Percentiles rank a stretch among this genome's conserved stretches.
Evolutionary conservation across 2,113 vertebrate genomes (phyloP).

Genomic region (Desmodus rotundus): DNA sequence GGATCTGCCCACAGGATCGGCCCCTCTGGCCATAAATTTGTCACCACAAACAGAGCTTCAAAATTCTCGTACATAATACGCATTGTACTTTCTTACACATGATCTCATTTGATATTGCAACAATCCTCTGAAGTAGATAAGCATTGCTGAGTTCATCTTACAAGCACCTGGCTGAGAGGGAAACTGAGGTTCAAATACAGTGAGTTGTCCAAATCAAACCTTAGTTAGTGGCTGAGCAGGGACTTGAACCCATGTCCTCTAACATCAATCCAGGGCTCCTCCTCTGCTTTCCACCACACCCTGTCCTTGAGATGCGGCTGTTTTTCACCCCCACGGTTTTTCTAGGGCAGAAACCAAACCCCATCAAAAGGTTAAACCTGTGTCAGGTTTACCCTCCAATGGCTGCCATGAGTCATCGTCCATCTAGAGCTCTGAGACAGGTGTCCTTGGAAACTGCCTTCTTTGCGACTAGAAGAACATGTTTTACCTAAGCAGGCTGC

Average conservation of each 20-base stretch:
- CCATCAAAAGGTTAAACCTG: background rate
- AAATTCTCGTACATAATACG: background rate
- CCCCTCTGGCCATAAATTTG: background rate
- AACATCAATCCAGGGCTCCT: background rate
- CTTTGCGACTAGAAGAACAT: background rate
- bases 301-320: background rate
- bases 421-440: background rate
- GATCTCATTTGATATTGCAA: background rate
- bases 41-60: background rate
- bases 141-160: background rate
- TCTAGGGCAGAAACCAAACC: constrained; percentile 19
- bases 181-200: background rate
- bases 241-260: background rate
- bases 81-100: background rate
- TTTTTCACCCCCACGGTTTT: background rate
- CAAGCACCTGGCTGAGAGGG: background rate
- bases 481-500: background rate
- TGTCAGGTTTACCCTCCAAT: background rate
- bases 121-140: background rate
- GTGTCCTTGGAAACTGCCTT: background rate
- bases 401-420: background rate
- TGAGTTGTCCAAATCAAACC: background rate
- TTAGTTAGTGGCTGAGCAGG: background rate
- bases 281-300: background rate
- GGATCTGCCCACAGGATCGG: background rate